Evolutionary conservation across 2,797 vertebrate genomes (phyloP), one percentile per base, ranked within the genome.

Genomic region (Tamandua tetradactyla): DNA sequence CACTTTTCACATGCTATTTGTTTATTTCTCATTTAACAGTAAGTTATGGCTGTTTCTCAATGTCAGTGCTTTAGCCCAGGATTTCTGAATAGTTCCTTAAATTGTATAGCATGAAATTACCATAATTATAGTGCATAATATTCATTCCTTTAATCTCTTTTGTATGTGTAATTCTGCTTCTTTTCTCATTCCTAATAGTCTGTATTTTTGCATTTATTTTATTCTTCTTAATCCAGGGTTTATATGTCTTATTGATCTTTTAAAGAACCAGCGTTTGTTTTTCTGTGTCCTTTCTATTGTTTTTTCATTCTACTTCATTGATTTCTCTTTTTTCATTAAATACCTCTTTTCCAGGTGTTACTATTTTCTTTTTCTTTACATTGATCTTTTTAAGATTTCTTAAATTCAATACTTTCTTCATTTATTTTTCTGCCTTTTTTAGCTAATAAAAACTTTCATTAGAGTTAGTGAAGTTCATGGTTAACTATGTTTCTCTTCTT

Each of bases 281-380:
- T 79, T 78, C 66, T 82, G 25, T 72, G 32, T 89, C 42, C 11
- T 86, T 88, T 80, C 12, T 72, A n/a, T 93, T 52, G 9, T 52
- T 68, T 93, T 20, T 91, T 68, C 44, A 64, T 87, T 80, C 64
- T 42, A n/a, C 47, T 76, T 86, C 14, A 85, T 75, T 91, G 47
- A 69, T 89, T 64, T 94, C 12, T 42, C n/a, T 90, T 90, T 94
- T 42, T 20, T 47, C 22, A 84, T 83, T 64, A 94, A 84, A 82
- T 59, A 75, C 37, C 13, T 52, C 61, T 76, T 71, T 61, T n/a
- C n/a, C n/a, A n/a, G n/a, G n/a, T n/a, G n/a, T n/a, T n/a, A n/a
- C 35, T 78, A 37, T 7, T 57, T 2, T 66, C 78, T 52, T 55
- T 55, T 47, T 82, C 74, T 66, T 80, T 85, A 71, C 49, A 3